Conservation (phyloP, 1,140 invertebrate species). For the Zaprionus vittiger region DNA sequence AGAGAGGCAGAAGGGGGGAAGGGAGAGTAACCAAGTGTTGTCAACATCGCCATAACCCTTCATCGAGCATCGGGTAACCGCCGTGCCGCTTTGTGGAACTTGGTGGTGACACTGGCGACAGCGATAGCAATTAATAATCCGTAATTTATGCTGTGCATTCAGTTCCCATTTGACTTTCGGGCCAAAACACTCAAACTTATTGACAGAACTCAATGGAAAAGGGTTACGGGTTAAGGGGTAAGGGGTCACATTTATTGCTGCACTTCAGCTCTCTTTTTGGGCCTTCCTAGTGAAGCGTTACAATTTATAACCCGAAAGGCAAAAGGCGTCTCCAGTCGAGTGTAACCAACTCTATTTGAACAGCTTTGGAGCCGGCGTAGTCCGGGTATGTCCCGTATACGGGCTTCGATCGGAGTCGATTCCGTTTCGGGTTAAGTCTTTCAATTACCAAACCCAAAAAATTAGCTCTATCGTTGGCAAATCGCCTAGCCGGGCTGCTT, state of each 20-base stretch:
- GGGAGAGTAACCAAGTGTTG: conserved; percentile 47
- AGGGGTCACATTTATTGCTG: conserved; percentile 47
- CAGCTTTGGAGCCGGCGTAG: conserved; percentile 8
- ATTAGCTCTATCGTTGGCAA: conserved; percentile 34
- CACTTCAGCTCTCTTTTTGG: conserved; percentile 70
- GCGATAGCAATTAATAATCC: conserved; percentile 77
- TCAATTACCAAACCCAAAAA: conserved; percentile 48
- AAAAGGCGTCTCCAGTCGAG: conserved; percentile 43
- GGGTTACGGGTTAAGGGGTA: conserved; percentile 46
- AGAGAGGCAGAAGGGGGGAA: too few species aligned
- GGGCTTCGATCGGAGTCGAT: not conserved
- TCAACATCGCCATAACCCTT: conserved; percentile 76
- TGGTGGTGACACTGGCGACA: conserved; percentile 40
- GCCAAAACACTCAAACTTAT: conserved; percentile 71
- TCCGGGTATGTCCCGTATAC: not conserved
- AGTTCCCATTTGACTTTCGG: conserved; percentile 68
- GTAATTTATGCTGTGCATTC: conserved; percentile 79
- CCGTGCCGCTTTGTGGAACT: conserved; percentile 4
- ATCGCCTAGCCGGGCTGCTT: not conserved
- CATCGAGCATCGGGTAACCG: conserved; percentile 42
- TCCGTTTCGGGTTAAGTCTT: not conserved
- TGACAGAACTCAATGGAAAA: conserved; percentile 53
- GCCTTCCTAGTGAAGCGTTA: conserved; percentile 74
- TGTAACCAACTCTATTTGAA: conserved; percentile 58
- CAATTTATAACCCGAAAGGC: conserved; percentile 69